Percentiles rank a stretch among this genome's conserved stretches.
Evolutionary conservation across 2,888 invertebrate species (phyloP).

Genomic region (Watsonalla binaria): DNA sequence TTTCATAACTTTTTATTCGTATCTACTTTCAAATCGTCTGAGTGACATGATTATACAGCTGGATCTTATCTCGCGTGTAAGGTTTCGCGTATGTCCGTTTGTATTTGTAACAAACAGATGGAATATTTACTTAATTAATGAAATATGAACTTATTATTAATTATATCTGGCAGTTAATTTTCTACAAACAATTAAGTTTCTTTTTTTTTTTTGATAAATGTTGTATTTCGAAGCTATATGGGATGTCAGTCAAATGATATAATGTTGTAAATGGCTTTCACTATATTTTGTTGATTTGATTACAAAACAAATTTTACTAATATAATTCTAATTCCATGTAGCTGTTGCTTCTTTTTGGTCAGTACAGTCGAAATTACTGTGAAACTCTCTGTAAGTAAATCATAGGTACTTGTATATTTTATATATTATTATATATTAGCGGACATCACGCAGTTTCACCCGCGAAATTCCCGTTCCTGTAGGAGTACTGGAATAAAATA

Average conservation of each 20-base stretch:
- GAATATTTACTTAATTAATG: background rate
- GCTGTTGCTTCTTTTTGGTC: slow-evolving; percentile 29
- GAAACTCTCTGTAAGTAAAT: slow-evolving; percentile 23
- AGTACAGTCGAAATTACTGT: slow-evolving; percentile 55
- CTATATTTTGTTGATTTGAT: slow-evolving; percentile 33
- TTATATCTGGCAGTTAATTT: background rate
- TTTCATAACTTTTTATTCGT: no score
- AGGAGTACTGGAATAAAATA: no score
- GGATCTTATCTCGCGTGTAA: no score
- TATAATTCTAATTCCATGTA: slow-evolving; percentile 48
- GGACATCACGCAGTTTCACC: no score
- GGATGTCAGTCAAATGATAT: slow-evolving; percentile 14
- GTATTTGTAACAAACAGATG: no score
- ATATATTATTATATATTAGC: no score
- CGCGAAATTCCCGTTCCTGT: no score
- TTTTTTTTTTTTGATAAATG: background rate
- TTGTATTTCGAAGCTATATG: slow-evolving; percentile 13
- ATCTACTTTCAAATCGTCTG: no score
- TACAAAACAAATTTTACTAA: slow-evolving; percentile 26
- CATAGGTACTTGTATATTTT: no score
- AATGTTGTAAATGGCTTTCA: slow-evolving; percentile 35
- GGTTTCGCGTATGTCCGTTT: no score
- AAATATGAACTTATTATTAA: background rate
- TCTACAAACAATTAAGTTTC: background rate
- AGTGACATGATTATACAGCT: no score